These are phyloP conservation scores for Peromyscus californicus DNA, from an alignment of 2,113 vertebrate genomes.

Conservation along the genomic window DNA sequence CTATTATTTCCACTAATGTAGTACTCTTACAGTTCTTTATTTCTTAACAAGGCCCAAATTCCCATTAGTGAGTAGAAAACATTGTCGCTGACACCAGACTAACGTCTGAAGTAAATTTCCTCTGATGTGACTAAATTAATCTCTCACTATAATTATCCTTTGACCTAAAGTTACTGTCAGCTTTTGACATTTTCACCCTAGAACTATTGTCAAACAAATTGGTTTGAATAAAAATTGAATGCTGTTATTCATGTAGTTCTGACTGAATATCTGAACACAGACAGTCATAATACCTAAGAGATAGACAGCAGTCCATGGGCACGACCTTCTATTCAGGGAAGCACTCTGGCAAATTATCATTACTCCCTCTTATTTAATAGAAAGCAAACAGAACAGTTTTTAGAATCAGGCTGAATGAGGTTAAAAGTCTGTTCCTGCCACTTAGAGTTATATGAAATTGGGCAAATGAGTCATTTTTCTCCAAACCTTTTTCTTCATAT, in stretches of 20 bases:
- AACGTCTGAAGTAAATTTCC: conserved; percentile 68
- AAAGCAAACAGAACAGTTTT: background rate
- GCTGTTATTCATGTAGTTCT: conserved; percentile 24
- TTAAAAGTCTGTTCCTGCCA: background rate
- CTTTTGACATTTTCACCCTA: conserved; percentile 77
- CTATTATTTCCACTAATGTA: conserved; percentile 26
- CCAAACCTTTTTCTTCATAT: background rate
- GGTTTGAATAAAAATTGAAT: conserved; percentile 58
- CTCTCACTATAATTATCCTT: conserved; percentile 77
- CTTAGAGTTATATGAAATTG: background rate
- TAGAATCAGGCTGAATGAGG: background rate
- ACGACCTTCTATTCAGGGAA: background rate
- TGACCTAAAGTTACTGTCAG: conserved; percentile 61
- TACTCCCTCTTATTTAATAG: background rate
- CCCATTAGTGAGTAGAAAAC: conserved; percentile 61
- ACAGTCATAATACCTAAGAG: background rate
- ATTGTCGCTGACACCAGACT: conserved; percentile 60
- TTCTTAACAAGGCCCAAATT: conserved; percentile 48
- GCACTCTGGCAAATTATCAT: background rate
- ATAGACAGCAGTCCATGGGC: background rate
- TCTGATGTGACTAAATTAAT: conserved; percentile 76
- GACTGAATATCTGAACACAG: background rate
- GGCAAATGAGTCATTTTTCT: conserved; percentile 4
- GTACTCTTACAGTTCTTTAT: conserved; percentile 55
- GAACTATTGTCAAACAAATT: conserved; percentile 81